Conservation (phyloP, 1,140 invertebrate species). For the Sminthurides bifidus region DNA sequence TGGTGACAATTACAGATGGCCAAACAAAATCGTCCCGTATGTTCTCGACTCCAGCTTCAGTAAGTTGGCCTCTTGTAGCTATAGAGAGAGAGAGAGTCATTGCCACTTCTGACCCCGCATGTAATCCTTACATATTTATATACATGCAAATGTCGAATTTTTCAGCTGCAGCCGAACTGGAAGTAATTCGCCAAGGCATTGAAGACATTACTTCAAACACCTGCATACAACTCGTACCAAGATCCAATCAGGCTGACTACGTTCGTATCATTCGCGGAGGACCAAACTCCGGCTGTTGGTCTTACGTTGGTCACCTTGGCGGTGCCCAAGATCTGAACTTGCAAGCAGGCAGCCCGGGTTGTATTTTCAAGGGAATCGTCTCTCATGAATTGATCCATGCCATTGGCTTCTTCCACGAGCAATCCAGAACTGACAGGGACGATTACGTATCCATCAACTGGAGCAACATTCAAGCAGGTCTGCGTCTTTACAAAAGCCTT, state of each 20-base stretch:
- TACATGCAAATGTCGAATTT: neutral
- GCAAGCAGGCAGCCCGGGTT: constrained; percentile 30
- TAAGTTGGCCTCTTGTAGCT: neutral
- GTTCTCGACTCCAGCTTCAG: constrained; percentile 14
- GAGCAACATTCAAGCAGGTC: constrained; percentile 46
- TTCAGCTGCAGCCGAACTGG: constrained; percentile 12
- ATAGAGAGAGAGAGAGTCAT: neutral
- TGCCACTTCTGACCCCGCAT: neutral
- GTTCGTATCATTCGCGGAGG: constrained; percentile 19
- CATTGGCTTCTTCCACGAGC: constrained; percentile 55
- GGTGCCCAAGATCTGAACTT: constrained; percentile 15
- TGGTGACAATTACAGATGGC: constrained; percentile 22
- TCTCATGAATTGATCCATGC: constrained; percentile 55
- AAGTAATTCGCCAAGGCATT: constrained; percentile 2
- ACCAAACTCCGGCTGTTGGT: constrained; percentile 13
- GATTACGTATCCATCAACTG: constrained; percentile 49
- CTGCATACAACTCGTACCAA: constrained; percentile 15
- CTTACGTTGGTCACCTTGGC: constrained; percentile 17
- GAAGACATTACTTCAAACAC: constrained; percentile 16
- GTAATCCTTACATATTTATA: neutral
- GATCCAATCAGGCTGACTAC: constrained; percentile 8
- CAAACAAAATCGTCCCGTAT: constrained; percentile 16
- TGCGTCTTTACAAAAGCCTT: constrained; percentile 33
- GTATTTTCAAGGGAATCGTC: constrained; percentile 45
- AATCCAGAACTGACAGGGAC: constrained; percentile 53